phyloP scores from a whole-genome alignment of 2,797 vertebrate species.

The Setipinna tenuifilis region DNA sequence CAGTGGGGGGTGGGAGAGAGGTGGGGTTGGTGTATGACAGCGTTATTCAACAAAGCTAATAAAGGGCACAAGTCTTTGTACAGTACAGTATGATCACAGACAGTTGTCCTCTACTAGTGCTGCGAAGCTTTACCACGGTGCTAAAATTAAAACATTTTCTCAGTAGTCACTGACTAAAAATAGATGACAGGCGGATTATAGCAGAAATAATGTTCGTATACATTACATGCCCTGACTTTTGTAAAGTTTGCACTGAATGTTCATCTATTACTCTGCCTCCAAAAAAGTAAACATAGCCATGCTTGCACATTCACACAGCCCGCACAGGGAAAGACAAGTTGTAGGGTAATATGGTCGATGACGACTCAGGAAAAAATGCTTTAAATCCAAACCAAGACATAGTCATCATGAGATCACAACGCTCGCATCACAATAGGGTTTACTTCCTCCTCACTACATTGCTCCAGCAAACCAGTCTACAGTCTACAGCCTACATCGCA shows the following conservation, averaged over 20 bases:
- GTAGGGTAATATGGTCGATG: neutral
- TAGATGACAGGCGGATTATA: neutral
- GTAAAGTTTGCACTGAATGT: neutral
- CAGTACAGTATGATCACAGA: too few relatives aligned
- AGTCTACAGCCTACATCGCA: too few relatives aligned
- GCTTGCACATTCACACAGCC: neutral
- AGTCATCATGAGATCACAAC: too few relatives aligned
- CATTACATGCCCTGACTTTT: neutral
- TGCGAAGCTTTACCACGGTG: neutral
- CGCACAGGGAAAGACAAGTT: neutral
- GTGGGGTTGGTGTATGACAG: constrained; percentile 6
- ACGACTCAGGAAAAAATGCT: too few relatives aligned
- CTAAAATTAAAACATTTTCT: neutral
- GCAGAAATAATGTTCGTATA: neutral
- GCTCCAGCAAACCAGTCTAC: too few relatives aligned
- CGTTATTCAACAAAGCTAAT: neutral
- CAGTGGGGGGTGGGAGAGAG: constrained; percentile 37
- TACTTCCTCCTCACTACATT: too few relatives aligned
- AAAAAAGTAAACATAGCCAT: neutral
- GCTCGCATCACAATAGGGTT: too few relatives aligned
- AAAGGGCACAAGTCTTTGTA: neutral
- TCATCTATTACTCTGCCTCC: too few relatives aligned
- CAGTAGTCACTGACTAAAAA: neutral
- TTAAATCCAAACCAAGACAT: too few relatives aligned
- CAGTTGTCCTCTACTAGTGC: too few relatives aligned